These are phyloP conservation scores for Clostera curtula DNA, from an alignment of 2,888 invertebrate genomes.

Conservation along the genomic window DNA sequence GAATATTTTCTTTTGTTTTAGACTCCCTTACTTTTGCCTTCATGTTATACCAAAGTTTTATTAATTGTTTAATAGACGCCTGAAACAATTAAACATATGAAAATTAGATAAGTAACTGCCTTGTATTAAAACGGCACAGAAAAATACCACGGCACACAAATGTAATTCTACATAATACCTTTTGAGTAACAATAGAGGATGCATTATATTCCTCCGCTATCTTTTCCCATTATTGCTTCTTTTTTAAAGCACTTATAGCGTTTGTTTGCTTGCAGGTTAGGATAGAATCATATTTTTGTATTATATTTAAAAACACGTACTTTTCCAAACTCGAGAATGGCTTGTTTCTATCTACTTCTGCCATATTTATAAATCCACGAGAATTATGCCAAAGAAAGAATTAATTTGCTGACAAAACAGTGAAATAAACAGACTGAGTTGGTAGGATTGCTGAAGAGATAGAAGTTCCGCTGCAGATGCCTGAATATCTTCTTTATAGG, in stretches of 20 bases:
- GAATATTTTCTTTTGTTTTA: neutral
- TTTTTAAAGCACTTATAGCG: too few species aligned
- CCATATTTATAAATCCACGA: neutral
- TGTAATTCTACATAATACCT: too few species aligned
- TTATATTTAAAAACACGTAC: neutral
- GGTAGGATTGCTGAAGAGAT: neutral
- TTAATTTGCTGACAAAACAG: neutral
- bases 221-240: too few species aligned
- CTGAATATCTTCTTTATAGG: too few species aligned
- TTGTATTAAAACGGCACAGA: too few species aligned
- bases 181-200: too few species aligned
- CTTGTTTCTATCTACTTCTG: conserved; percentile 1
- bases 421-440: too few species aligned
- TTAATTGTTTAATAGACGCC: conserved; percentile 5
- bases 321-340: conserved; percentile 4
- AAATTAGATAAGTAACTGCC: too few species aligned
- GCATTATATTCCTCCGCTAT: too few species aligned
- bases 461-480: conserved; percentile 1
- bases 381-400: neutral
- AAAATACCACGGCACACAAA: too few species aligned
- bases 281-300: neutral
- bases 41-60: conserved; percentile 7
- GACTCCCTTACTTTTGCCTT: conserved; percentile 7
- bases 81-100: conserved; percentile 3
- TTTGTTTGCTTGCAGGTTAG: neutral